These are phyloP conservation scores for Trissoscelio sp. DNA, from an alignment of 2,888 invertebrate genomes.

Conservation along the genomic window DNA sequence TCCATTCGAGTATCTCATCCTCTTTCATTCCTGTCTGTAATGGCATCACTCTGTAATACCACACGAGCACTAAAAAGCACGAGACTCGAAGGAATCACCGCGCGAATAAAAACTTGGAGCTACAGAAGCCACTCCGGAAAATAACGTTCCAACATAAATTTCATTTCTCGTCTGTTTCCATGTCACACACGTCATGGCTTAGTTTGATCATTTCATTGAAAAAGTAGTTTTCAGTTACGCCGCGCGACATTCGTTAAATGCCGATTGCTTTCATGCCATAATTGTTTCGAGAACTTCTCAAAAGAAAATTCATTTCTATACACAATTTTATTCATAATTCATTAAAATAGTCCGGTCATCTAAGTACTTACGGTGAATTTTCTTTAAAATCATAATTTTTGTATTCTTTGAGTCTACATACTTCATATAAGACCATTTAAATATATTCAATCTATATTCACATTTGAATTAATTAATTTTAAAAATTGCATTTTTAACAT, in stretches of 20 bases:
- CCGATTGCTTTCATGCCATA: constrained; percentile 35
- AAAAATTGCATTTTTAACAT: too few relatives aligned
- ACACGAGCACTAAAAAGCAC: constrained; percentile 66
- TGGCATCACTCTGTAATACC: constrained; percentile 67
- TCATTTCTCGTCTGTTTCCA: constrained; percentile 64
- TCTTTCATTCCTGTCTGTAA: constrained; percentile 65
- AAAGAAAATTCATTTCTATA: too few relatives aligned
- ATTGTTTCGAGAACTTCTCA: too few relatives aligned
- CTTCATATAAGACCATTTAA: too few relatives aligned
- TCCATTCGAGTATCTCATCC: constrained; percentile 66
- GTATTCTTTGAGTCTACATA: too few relatives aligned
- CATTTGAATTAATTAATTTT: too few relatives aligned
- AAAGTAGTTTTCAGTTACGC: constrained; percentile 51
- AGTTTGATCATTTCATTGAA: constrained; percentile 70
- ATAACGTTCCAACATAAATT: constrained; percentile 73
- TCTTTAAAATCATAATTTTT: too few relatives aligned
- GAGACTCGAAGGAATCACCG: constrained; percentile 69
- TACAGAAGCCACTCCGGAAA: constrained; percentile 68
- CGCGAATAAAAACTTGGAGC: constrained; percentile 72
- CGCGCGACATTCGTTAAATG: constrained; percentile 42
- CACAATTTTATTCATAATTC: too few relatives aligned
- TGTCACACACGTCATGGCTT: constrained; percentile 54
- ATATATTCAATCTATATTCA: too few relatives aligned
- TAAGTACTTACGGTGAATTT: too few relatives aligned
- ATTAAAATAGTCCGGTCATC: too few relatives aligned